Conservation (phyloP, 2,797 vertebrate species). For the Rhinophrynus dorsalis region DNA sequence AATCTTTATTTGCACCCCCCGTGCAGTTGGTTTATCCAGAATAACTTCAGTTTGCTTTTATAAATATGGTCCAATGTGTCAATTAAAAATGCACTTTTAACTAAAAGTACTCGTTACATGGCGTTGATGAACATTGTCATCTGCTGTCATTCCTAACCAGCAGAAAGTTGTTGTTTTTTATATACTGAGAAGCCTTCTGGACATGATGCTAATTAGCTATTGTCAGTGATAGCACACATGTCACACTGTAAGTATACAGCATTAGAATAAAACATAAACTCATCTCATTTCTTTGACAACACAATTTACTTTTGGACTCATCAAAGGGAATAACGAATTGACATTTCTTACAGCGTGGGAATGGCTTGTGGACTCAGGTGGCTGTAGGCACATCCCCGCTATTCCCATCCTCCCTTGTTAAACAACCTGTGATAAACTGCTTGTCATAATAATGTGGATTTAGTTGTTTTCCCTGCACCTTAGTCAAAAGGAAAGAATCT, state of each 20-base stretch:
- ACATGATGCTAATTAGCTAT: conserved; percentile 16
- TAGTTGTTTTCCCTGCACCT: conserved; percentile 49
- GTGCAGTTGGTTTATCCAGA: no score
- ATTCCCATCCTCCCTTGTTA: conserved; percentile 49
- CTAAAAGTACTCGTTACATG: not conserved
- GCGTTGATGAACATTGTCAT: not conserved
- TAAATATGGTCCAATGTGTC: not conserved
- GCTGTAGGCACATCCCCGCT: conserved; percentile 40
- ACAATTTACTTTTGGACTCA: conserved; percentile 31
- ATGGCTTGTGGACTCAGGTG: conserved; percentile 51
- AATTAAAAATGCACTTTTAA: not conserved
- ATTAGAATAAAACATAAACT: conserved; percentile 20
- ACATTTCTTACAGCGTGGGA: conserved; percentile 56
- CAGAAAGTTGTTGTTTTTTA: not conserved
- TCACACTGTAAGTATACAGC: conserved; percentile 10
- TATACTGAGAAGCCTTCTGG: not conserved
- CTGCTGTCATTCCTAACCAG: not conserved
- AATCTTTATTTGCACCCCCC: no score
- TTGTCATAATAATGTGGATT: conserved; percentile 58
- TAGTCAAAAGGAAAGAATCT: conserved; percentile 53
- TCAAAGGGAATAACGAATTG: conserved; percentile 26
- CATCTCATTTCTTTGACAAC: conserved; percentile 35
- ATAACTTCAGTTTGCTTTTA: no score
- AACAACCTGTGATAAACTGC: conserved; percentile 54
- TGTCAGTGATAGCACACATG: conserved; percentile 19